Percentiles rank a stretch among this genome's conserved stretches.
Evolutionary conservation across 1,140 invertebrate species (phyloP).

Genomic region (Formica selysi): DNA sequence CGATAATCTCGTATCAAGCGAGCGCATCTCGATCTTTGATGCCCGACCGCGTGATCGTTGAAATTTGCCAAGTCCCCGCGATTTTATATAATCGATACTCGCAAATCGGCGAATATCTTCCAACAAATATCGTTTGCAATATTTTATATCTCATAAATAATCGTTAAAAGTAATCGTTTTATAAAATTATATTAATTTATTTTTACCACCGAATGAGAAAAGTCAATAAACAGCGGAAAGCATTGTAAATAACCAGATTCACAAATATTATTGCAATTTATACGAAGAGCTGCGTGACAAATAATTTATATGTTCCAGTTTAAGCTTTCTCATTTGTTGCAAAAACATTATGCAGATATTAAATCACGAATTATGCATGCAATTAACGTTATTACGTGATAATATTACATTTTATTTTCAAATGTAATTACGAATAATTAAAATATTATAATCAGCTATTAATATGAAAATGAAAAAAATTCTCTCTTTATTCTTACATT

Average conservation of each 20-base stretch:
- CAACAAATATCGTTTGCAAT: neutral
- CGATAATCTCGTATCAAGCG: slow-evolving; percentile 16
- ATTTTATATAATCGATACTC: slow-evolving; percentile 23
- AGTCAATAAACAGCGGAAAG: slow-evolving; percentile 36
- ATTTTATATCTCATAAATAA: slow-evolving; percentile 42
- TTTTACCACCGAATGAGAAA: slow-evolving; percentile 35
- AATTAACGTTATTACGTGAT: slow-evolving; percentile 41
- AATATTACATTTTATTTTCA: slow-evolving; percentile 30
- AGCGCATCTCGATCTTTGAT: slow-evolving; percentile 41
- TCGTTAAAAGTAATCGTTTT: slow-evolving; percentile 42
- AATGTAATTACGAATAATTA: slow-evolving; percentile 27
- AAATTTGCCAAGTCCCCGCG: slow-evolving; percentile 8
- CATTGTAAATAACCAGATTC: slow-evolving; percentile 8
- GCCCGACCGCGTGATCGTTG: slow-evolving; percentile 7
- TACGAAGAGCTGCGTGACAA: slow-evolving; percentile 10
- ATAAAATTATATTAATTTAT: slow-evolving; percentile 46
- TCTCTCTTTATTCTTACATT: neutral
- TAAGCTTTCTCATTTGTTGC: slow-evolving; percentile 32
- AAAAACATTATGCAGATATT: slow-evolving; percentile 36
- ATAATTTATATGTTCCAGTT: slow-evolving; percentile 41
- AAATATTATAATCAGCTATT: slow-evolving; percentile 16
- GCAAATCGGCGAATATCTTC: neutral
- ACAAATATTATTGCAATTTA: slow-evolving; percentile 30
- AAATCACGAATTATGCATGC: slow-evolving; percentile 19
- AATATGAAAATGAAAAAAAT: neutral